Conservation (phyloP, 1,140 invertebrate species). For the Macrosteles quadrilineatus region DNA sequence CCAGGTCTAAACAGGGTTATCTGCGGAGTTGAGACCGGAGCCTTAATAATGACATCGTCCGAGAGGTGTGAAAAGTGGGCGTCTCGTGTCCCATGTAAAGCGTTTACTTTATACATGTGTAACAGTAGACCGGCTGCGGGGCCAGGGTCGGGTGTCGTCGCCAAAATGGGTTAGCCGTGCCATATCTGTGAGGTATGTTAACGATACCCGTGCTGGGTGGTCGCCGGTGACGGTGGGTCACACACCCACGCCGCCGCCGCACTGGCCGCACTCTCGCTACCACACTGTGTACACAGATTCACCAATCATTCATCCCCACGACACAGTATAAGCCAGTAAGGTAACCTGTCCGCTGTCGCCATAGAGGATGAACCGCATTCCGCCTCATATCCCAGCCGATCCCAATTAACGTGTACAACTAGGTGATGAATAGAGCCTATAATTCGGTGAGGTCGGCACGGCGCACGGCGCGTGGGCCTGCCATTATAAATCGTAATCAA, state of each 20-base stretch:
- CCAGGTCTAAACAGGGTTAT: too few relatives aligned
- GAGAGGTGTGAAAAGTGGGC: background rate
- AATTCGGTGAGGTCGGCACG: constrained; percentile 13
- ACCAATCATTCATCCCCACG: too few relatives aligned
- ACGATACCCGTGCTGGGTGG: background rate
- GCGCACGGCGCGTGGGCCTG: constrained; percentile 3
- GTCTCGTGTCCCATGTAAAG: background rate
- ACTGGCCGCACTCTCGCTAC: background rate
- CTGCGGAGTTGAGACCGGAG: too few relatives aligned
- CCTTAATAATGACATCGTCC: background rate
- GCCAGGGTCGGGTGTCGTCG: background rate
- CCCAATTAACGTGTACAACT: constrained; percentile 14
- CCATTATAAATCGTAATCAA: constrained; percentile 27
- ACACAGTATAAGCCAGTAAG: too few relatives aligned
- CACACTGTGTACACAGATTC: too few relatives aligned
- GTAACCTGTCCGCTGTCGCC: too few relatives aligned
- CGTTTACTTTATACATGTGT: background rate
- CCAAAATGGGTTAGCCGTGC: background rate
- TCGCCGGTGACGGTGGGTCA: background rate
- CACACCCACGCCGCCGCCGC: background rate
- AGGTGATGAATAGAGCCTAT: constrained; percentile 25
- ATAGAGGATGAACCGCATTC: background rate
- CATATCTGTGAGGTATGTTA: background rate
- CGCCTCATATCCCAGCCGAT: background rate
- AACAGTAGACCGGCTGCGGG: background rate